Evolutionary conservation across 1,140 invertebrate genomes (phyloP).

Genomic region (Cylas formicarius): DNA sequence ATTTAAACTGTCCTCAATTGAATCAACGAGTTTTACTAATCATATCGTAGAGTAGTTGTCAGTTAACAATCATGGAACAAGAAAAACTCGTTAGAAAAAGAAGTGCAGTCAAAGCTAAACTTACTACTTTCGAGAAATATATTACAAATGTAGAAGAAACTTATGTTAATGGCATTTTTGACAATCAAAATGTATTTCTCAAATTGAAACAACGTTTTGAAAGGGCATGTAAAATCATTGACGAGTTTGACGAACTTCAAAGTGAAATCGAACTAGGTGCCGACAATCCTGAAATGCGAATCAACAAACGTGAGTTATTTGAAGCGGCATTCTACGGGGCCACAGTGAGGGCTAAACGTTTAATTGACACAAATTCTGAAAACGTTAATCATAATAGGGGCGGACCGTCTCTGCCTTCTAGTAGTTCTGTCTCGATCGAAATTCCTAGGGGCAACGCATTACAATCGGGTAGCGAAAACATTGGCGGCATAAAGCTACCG

Average conservation of each 20-base stretch:
- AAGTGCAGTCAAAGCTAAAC: too few relatives aligned
- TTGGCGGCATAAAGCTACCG: constrained; percentile 7
- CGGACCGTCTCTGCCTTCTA: too few relatives aligned
- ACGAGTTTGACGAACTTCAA: constrained; percentile 8
- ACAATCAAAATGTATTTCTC: neutral
- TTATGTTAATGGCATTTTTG: neutral
- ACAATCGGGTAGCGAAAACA: constrained; percentile 1
- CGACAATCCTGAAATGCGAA: neutral
- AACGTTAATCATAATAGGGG: too few relatives aligned
- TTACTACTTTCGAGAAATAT: too few relatives aligned
- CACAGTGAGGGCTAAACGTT: neutral
- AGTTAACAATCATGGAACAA: too few relatives aligned
- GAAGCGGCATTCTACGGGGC: neutral
- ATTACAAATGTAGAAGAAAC: neutral
- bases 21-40: too few relatives aligned
- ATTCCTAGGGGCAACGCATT: too few relatives aligned
- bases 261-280: neutral
- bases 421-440: too few relatives aligned
- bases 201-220: constrained; percentile 7
- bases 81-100: too few relatives aligned
- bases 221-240: neutral
- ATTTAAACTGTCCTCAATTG: too few relatives aligned
- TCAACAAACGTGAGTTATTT: neutral
- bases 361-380: neutral
- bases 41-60: too few relatives aligned